Evolutionary conservation across 2,113 vertebrate species (phyloP), one percentile per base, ranked within the genome.

Genomic region (Pseudopodoces humilis): DNA sequence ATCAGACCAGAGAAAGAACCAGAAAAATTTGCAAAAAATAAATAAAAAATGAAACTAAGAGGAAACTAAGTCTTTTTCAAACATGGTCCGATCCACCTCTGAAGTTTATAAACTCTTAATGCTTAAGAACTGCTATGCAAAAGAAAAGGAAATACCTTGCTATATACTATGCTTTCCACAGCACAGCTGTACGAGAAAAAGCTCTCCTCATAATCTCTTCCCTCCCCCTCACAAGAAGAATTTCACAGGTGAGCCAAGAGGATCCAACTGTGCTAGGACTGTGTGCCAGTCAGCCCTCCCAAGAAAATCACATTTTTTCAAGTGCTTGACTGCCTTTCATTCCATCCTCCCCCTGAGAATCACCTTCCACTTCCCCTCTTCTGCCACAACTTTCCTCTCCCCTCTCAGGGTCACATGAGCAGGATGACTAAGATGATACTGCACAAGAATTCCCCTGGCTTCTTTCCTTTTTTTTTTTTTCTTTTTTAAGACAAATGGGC

Each of bases 171-270:
- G 71, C 20, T 81, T 92, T 49, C 46, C 7, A 4, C 55, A 67
- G 75, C 68, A 91, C 72, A 93, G 64, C 25, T 80, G 50, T 55
- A 68, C 0, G 2, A 47, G 63, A 65, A 85, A 92, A 79, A 92
- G 27, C 47, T 35, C n/a, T 83, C 35, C 56, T 77, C 4, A 1
- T 58, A 60, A 86, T 56, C 84, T 68, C 47, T 39, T 83, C 28
- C 56, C 71, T 74, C 35, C 60, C 19, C 30, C 39, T 70, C 4
- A 2, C 20, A 43, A 23, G 49, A 94, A 59, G 83, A 94, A 93
- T 95, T 92, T 76, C 86, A 58, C 79, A 95, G 92, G 94, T 90
- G 83, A 93, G 77, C 74, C 92, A 94, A 89, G 41, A 87, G 30
- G 78, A 94, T 91, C 88, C 76, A 83, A 46, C 85, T 64, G 80